Evolutionary conservation across 2,888 invertebrate species (phyloP), one percentile per base, ranked within the genome.

Genomic region (Epirrhoe tristata): DNA sequence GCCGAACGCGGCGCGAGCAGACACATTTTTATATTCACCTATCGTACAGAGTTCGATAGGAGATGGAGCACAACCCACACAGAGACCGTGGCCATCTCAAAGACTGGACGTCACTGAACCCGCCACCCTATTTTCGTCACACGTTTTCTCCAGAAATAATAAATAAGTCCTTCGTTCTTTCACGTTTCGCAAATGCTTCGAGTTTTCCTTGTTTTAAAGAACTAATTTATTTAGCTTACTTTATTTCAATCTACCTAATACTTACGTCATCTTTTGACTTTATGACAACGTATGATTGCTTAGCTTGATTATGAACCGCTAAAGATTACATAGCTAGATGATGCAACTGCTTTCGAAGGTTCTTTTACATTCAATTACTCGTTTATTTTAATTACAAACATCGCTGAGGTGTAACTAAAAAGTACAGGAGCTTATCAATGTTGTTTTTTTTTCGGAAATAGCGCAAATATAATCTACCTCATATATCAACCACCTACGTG

Each of bases 121-220:
- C 77, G 76, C 76, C 74, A 74, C 84, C 81, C 87, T 90, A 90
- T 90, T 91, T 89, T 79, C 79, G 88, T 84, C 81, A 79, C 84
- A 84, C 84, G 86, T 85, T 89, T 88, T 89, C 85, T 85, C 85
- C 85, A 88, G 83, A 88, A 86, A 87, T 85, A 86, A 77, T 70
- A 75, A 69, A n/a, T 67, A 74, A 70, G 67, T 76, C 75, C 73
- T 74, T 76, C 73, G 72, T 75, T 69, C 72, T 74, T 78, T 66
- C 63, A 64, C 71, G 48, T 77, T 75, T 73, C 66, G 67, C 72
- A 74, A 36, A 39, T 14, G 43, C 12, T 59, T 50, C 6, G 6
- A 52, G 34, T 56, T 39, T 50, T 34, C 32, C 34, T 48, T 53
- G 48, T 53, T 60, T 8, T 10, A 5, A 59, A 60, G 17, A 16